These are phyloP conservation scores for Brachyhypopomus occidentalis DNA, from an alignment of 2,113 vertebrate genomes.

Conservation along the genomic window DNA sequence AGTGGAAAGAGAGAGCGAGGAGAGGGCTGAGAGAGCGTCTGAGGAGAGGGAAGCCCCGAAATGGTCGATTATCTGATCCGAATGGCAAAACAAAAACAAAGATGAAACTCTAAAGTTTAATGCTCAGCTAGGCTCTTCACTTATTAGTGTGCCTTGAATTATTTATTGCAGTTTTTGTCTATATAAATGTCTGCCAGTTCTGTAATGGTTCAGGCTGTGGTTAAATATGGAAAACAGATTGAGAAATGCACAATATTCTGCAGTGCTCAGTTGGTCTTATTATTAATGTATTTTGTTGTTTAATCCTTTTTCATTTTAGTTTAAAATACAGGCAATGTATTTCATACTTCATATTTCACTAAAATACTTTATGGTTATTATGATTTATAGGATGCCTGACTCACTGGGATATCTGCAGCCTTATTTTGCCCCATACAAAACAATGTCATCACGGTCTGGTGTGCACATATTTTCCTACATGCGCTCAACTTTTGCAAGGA, in stretches of 20 bases:
- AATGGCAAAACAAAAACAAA: not conserved
- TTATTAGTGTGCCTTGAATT: not conserved
- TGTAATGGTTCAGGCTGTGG: slow-evolving; percentile 19
- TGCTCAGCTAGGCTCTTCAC: not conserved
- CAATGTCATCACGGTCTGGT: not conserved
- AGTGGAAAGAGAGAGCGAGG: slow-evolving; percentile 64
- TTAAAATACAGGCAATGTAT: too few species aligned
- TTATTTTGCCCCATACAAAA: not conserved
- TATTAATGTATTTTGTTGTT: not conserved
- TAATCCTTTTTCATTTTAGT: not conserved
- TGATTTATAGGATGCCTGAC: not conserved
- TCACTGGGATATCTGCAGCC: too few species aligned
- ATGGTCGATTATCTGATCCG: not conserved
- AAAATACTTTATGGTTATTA: not conserved
- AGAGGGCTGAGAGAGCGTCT: slow-evolving; percentile 2
- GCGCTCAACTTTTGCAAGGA: not conserved
- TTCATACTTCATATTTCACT: not conserved
- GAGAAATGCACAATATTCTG: not conserved
- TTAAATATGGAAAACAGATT: slow-evolving; percentile 28
- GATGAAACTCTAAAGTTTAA: not conserved
- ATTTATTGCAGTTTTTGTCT: slow-evolving; percentile 4
- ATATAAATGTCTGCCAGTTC: not conserved
- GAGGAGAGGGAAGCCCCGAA: not conserved
- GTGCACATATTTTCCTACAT: not conserved
- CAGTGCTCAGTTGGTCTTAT: not conserved